Base-by-base conservation (phyloP, 2,888 invertebrate genomes). In the Ornithoptera alexandrae region DNA sequence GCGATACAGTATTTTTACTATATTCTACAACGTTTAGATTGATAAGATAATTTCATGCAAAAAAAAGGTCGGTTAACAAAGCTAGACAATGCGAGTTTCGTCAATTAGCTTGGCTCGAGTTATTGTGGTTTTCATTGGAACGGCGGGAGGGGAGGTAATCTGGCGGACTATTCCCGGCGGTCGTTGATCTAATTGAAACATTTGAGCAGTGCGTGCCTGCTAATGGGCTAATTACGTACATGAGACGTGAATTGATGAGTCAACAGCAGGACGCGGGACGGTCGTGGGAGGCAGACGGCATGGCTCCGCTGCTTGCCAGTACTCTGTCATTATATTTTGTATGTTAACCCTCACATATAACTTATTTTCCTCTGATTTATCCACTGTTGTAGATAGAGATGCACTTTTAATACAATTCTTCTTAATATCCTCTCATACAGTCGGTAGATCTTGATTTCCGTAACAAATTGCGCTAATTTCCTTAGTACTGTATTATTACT, bases 231-330 rank as follows among this genome's bases (percentile, higher is more conserved):
- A 92, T 92, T 92, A 90, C 84, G 90, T 81, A 81, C 79, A 88
- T 87, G 86, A 84, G 84, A 84, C 79, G 85, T 79, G 88, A 90
- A 90, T 87, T 90, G 90, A 88, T 92, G 91, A 92, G 84, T 90
- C 88, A 90, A 86, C 77, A 74, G 84, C 89, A 87, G 89, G 88
- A 88, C 87, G 88, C 79, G 83, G 76, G 74, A 77, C 78, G 84
- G 74, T 77, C 90, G 91, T 91, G 92, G 92, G 92, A 84, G 90
- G 89, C 82, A 92, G 92, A 92, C 92, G 86, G 92, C 91, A 79
- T 92, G 92, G 91, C 91, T 88, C 92, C 91, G 79, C 72, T 72
- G 72, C 56, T 78, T 78, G 77, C 78, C 81, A 79, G 80, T 20
- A 80, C 78, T 80, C 78, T 76, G 77, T 76, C 61, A 70, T 66